Base-by-base conservation (phyloP, 2,797 vertebrate species). In the Myotis daubentonii region DNA sequence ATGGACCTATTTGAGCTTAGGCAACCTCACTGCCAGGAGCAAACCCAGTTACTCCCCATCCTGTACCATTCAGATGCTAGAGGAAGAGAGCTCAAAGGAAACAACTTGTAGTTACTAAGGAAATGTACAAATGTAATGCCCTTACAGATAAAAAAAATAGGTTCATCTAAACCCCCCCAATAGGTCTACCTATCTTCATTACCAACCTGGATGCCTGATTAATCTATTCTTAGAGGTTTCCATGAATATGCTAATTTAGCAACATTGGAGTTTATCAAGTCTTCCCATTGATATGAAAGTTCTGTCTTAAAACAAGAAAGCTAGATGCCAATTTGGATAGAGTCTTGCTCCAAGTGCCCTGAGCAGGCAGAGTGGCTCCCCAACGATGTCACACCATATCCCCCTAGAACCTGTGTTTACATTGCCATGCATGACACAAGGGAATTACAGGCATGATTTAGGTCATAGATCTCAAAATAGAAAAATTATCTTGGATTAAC, bases 1-100 rank as follows among this genome's bases (percentile, higher is more conserved):
- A 44, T n/a, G n/a, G 25, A 7, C 23, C 25, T 17, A 13, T 20
- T 30, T 38, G 82, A 78, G 74, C 47, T 25, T 9, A 55, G 65
- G 2, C 1, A 17, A 11, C 47, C 72, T 20, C 28, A 0, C 49
- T 2, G 0, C 57, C 70, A 3, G 57, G 8, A 81, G 25, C 30
- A 65, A 28, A 55, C n/a, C 41, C 2, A 0, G 0, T 60, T 1
- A 30, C 36, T 38, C 41, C 51, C 51, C 9, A 0, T 12, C 12
- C 13, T 12, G 1, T 4, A 1, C 23, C 8, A 1, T 9, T 28
- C 30, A 20, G 41, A 51, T n/a, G 16, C 20, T 25, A 25, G 49
- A 83, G 65, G 12, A 57, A 60, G 11, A 23, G 49, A 60, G 11
- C 8, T 13, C 49, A 60, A 47, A 68, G 20, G 55, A 38, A 88